Conservation (phyloP, 2,888 invertebrate species). For the Drosophila parthenogenetica region DNA sequence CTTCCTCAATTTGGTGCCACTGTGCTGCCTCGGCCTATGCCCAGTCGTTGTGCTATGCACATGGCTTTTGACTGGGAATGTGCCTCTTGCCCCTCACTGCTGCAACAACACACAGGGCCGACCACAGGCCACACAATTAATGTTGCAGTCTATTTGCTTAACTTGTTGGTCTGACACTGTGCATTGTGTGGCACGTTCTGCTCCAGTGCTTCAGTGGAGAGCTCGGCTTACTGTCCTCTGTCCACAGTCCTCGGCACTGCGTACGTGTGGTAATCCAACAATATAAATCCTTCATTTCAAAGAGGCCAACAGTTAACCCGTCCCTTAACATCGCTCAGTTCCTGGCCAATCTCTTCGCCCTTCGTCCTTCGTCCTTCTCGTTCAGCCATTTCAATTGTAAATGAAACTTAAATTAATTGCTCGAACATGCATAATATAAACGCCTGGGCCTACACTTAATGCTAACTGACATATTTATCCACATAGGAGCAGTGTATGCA, state of each 20-base stretch:
- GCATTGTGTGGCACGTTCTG: constrained; percentile 55
- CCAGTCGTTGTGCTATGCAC: constrained; percentile 28
- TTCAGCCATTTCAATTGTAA: constrained; percentile 69
- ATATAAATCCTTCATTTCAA: constrained; percentile 73
- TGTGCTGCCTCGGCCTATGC: constrained; percentile 4
- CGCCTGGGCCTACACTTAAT: constrained; percentile 69
- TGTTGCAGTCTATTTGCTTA: constrained; percentile 82
- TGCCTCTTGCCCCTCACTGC: constrained; percentile 7
- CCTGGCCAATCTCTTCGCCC: not conserved
- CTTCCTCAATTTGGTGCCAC: not conserved
- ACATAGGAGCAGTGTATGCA: constrained; percentile 40
- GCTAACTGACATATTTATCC: constrained; percentile 76
- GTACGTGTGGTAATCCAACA: constrained; percentile 76
- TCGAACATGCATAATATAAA: constrained; percentile 76
- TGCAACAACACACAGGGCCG: constrained; percentile 9
- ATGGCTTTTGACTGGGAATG: constrained; percentile 10
- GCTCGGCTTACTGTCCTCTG: constrained; percentile 10
- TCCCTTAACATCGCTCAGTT: not conserved
- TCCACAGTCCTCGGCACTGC: constrained; percentile 16
- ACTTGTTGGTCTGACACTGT: constrained; percentile 69
- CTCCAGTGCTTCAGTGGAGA: constrained; percentile 62
- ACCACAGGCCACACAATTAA: constrained; percentile 79
- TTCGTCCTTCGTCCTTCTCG: not conserved
- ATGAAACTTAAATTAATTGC: constrained; percentile 80
- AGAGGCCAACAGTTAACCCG: constrained; percentile 33